A percentile compares a stretch with the other conserved stretches of the same genome.
These are phyloP conservation scores for Corythornis cristatus DNA, from an alignment of 2,113 vertebrate species.

Conservation along the genomic window DNA sequence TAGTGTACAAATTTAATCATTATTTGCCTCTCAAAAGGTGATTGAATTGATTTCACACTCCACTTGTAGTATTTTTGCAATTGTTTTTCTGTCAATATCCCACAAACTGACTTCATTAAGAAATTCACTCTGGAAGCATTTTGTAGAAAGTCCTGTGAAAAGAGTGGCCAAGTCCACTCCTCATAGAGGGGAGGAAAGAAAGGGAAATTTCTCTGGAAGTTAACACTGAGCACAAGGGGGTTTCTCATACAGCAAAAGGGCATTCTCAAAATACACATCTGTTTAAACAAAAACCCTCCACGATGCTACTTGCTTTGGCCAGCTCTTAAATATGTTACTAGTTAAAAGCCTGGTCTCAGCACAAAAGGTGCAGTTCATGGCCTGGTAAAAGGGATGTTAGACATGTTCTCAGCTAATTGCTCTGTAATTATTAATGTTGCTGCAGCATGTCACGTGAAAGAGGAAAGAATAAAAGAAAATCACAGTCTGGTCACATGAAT, in stretches of 20 bases:
- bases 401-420: neutral
- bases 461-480: neutral
- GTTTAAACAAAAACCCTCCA: neutral
- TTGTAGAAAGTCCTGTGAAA: neutral
- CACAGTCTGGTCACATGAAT: neutral
- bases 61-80: neutral
- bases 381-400: neutral
- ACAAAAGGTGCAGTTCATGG: neutral
- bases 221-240: neutral
- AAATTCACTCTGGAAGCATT: neutral
- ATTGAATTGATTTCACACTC: neutral
- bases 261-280: neutral
- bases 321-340: neutral
- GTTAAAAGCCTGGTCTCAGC: neutral
- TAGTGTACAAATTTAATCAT: neutral
- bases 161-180: neutral
- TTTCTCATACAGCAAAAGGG: neutral
- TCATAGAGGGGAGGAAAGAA: neutral
- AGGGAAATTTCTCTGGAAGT: neutral
- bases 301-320: neutral
- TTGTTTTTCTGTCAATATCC: neutral
- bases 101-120: neutral
- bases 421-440: neutral
- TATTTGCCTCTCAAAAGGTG: neutral
- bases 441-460: neutral